phyloP scores from a whole-genome alignment of 2,113 vertebrate species.

The Macrotis lagotis region DNA sequence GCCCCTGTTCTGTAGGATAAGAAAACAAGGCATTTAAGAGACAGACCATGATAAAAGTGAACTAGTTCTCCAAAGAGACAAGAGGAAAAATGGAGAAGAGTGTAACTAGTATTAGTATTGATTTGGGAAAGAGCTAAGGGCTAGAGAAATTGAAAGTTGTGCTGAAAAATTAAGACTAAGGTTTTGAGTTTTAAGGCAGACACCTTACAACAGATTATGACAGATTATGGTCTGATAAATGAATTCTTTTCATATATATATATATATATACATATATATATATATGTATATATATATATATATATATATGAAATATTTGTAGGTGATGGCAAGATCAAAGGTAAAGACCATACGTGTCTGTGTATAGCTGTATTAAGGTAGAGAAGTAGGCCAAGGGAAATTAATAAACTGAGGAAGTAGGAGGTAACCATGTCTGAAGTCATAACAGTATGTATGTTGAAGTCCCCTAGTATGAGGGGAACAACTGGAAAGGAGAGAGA shows the following conservation, averaged over 20 bases:
- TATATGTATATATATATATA: background rate
- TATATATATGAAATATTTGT: background rate
- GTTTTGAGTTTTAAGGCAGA: background rate
- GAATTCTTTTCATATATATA: background rate
- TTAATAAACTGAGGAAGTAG: background rate
- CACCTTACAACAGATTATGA: too few relatives aligned
- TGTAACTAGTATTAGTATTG: background rate
- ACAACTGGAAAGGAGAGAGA: background rate
- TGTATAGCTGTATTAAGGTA: background rate
- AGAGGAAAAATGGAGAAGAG: background rate
- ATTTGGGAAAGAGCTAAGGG: background rate
- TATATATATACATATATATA: background rate
- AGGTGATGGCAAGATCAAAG: background rate
- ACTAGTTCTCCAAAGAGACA: background rate
- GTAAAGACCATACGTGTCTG: too few relatives aligned
- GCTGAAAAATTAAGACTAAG: background rate
- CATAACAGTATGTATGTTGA: background rate
- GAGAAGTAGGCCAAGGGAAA: background rate
- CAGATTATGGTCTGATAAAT: background rate
- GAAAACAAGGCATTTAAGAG: background rate
- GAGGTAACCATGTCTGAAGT: background rate
- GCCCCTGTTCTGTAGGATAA: background rate
- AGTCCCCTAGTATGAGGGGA: background rate
- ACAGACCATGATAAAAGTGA: background rate
- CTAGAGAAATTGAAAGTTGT: background rate